These are phyloP conservation scores for Chanos chanos DNA, from an alignment of 2,797 vertebrate species.

Conservation along the genomic window DNA sequence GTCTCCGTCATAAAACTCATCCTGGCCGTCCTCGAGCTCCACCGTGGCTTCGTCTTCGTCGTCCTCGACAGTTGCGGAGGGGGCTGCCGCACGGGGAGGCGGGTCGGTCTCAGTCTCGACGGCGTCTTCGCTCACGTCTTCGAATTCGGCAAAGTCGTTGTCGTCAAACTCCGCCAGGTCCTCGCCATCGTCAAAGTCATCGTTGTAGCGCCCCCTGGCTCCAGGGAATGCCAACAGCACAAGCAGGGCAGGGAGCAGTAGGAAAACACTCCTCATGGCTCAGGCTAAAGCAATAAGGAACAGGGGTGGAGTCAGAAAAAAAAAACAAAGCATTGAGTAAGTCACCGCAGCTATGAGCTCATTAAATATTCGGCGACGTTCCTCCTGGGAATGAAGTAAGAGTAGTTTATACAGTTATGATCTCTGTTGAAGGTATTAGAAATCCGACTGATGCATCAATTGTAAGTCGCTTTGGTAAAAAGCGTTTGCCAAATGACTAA, in stretches of 20 bases:
- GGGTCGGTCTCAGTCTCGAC: constrained; percentile 68
- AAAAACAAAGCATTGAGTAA: neutral
- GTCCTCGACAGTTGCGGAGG: constrained; percentile 66
- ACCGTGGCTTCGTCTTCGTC: constrained; percentile 92
- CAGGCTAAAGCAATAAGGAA: constrained; percentile 41
- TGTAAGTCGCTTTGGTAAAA: no score
- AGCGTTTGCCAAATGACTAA: no score
- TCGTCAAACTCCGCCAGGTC: constrained; percentile 94
- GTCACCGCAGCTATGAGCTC: neutral
- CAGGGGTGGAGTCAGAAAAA: no score
- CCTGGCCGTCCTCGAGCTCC: constrained; percentile 90
- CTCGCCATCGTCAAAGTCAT: constrained; percentile 93
- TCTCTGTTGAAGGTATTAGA: no score
- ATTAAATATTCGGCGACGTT: no score
- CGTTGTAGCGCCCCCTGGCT: constrained; percentile 80
- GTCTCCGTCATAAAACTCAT: constrained; percentile 89
- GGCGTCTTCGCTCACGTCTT: constrained; percentile 84
- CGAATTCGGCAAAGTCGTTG: constrained; percentile 98
- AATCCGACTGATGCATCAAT: no score
- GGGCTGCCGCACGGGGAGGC: constrained; percentile 67
- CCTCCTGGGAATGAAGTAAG: no score
- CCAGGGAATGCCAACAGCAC: constrained; percentile 64
- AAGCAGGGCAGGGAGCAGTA: constrained; percentile 63
- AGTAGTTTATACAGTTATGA: no score
- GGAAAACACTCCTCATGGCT: constrained; percentile 57